Evolutionary conservation across 2,797 vertebrate species (phyloP).

Genomic region (Squalus acanthias): DNA sequence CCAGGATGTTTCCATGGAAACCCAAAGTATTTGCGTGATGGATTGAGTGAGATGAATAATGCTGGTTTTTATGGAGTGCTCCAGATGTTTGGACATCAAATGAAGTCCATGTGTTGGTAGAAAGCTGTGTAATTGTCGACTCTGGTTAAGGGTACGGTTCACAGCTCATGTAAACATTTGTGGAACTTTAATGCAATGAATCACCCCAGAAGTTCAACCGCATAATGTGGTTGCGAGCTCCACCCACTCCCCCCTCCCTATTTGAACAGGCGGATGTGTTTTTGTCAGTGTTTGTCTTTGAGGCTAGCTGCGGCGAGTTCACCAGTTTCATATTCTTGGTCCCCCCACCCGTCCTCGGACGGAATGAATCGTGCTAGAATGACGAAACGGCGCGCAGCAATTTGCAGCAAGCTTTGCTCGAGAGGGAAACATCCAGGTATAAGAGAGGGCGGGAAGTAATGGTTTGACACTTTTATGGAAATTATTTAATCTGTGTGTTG

Average conservation of each 20-base stretch:
- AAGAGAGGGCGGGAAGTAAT: neutral
- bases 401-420: neutral
- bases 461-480: neutral
- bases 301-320: neutral
- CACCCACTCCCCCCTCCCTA: neutral
- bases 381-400: neutral
- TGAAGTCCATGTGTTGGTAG: neutral
- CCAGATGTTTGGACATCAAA: conserved; percentile 5
- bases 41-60: neutral
- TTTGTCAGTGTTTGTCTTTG: neutral
- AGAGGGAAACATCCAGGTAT: neutral
- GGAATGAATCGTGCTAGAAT: neutral
- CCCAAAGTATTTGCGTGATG: neutral
- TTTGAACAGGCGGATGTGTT: neutral
- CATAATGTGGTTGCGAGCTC: neutral
- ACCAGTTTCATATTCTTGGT: neutral
- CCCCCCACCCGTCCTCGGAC: neutral
- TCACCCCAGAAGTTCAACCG: neutral
- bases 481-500: too few relatives aligned
- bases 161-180: conserved; percentile 19
- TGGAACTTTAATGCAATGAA: neutral
- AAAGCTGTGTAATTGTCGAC: neutral
- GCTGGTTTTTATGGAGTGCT: neutral
- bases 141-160: neutral
- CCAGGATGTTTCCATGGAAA: neutral